Percentiles rank a stretch among this genome's conserved stretches.
Evolutionary conservation across 2,888 invertebrate genomes (phyloP).

Genomic region (Nyleta sp.): DNA sequence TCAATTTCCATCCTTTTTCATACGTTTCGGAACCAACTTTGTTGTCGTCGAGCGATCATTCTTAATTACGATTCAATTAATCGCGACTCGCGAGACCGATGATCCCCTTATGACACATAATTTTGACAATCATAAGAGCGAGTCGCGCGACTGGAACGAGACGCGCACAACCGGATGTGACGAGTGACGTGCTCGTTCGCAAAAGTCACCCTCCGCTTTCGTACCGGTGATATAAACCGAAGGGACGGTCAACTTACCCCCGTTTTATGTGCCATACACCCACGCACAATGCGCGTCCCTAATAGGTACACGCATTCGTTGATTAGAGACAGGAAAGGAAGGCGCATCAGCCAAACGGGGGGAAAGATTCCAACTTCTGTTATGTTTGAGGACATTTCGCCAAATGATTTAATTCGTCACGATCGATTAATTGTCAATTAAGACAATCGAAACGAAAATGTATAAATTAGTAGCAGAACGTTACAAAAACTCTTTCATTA

Average conservation of each 20-base stretch:
- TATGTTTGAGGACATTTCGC: background rate
- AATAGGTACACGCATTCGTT: constrained; percentile 81
- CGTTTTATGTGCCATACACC: constrained; percentile 76
- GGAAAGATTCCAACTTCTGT: constrained; percentile 8
- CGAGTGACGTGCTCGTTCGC: constrained; percentile 76
- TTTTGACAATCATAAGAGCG: constrained; percentile 53
- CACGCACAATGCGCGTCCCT: constrained; percentile 80
- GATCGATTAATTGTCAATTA: too few species aligned
- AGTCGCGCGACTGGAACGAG: constrained; percentile 67
- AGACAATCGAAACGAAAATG: too few species aligned
- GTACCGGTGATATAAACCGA: constrained; percentile 54
- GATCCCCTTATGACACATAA: constrained; percentile 46
- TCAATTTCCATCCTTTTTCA: too few species aligned
- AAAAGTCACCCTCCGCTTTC: constrained; percentile 71
- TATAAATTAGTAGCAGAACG: too few species aligned
- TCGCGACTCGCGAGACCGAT: constrained; percentile 28
- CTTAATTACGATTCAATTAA: constrained; percentile 33
- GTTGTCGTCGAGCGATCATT: too few species aligned
- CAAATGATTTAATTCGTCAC: background rate
- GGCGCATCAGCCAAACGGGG: constrained; percentile 24
- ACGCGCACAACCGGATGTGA: constrained; percentile 76
- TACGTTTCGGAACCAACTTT: too few species aligned
- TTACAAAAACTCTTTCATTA: too few species aligned
- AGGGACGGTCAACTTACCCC: constrained; percentile 70
- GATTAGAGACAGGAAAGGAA: constrained; percentile 77